phyloP scores from a whole-genome alignment of 1,140 invertebrate species.

The Pseudomyrmex concolor region DNA sequence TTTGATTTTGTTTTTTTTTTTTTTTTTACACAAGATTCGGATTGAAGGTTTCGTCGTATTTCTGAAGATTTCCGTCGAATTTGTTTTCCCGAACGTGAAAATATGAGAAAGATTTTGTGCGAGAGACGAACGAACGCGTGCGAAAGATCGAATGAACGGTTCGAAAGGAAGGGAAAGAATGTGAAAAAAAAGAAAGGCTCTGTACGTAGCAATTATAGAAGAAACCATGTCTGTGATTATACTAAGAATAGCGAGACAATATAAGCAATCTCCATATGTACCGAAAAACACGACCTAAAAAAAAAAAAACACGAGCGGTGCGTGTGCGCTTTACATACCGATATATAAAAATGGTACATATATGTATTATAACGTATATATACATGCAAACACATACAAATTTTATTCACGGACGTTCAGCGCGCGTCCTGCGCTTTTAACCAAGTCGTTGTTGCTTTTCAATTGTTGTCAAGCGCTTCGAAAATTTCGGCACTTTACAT shows the following conservation, averaged over 20 bases:
- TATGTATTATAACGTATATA: slow-evolving; percentile 24
- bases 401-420: neutral
- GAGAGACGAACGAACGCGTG: neutral
- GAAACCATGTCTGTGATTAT: slow-evolving; percentile 80
- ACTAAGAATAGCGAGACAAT: slow-evolving; percentile 77
- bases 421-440: neutral
- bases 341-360: slow-evolving; percentile 57
- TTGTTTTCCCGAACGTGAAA: neutral
- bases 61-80: neutral
- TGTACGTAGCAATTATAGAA: slow-evolving; percentile 78
- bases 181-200: slow-evolving; percentile 68
- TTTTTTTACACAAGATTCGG: neutral
- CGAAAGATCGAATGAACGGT: neutral
- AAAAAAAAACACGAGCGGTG: slow-evolving; percentile 45
- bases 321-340: slow-evolving; percentile 48
- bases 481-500: neutral
- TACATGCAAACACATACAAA: neutral
- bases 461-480: neutral
- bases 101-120: neutral
- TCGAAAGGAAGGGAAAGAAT: neutral
- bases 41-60: neutral
- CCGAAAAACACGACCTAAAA: slow-evolving; percentile 63
- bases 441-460: slow-evolving; percentile 19
- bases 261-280: slow-evolving; percentile 73
- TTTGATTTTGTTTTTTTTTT: no score